Conservation (phyloP, 35 echinoderm and acorn worm species). For the Antedon bifida region DNA sequence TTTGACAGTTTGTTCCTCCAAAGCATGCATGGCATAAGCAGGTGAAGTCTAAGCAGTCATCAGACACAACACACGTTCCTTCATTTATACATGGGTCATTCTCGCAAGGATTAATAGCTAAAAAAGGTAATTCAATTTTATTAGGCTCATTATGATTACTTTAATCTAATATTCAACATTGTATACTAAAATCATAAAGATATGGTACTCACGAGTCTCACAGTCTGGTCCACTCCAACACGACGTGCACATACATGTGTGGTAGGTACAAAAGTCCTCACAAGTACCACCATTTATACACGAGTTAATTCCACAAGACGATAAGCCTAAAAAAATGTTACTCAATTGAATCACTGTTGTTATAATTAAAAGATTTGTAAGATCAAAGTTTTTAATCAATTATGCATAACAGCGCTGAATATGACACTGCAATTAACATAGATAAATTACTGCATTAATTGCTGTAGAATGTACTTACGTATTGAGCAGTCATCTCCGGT, state of each 20-base stretch:
- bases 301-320: not conserved
- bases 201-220: not conserved
- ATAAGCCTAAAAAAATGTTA: not conserved
- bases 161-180: too few relatives aligned
- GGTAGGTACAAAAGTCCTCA: not conserved
- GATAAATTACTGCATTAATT: too few relatives aligned
- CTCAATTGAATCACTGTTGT: too few relatives aligned
- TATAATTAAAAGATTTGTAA: too few relatives aligned
- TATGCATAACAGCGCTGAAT: too few relatives aligned
- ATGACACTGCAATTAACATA: too few relatives aligned
- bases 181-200: too few relatives aligned
- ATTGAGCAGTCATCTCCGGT: constrained; percentile 48
- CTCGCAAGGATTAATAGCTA: constrained; percentile 29
- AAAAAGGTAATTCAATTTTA: not conserved
- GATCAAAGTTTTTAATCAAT: too few relatives aligned
- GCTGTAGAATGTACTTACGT: constrained; percentile 19
- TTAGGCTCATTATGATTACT: too few relatives aligned
- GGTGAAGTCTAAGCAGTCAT: constrained; percentile 11
- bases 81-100: constrained; percentile 21
- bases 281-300: not conserved
- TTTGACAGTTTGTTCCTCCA: constrained; percentile 19
- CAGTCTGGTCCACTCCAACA: constrained; percentile 6
- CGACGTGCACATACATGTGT: constrained; percentile 4
- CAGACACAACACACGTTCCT: not conserved
- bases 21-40: constrained; percentile 20